Conservation (phyloP, 2,888 invertebrate species). For the Acleris emargana region DNA sequence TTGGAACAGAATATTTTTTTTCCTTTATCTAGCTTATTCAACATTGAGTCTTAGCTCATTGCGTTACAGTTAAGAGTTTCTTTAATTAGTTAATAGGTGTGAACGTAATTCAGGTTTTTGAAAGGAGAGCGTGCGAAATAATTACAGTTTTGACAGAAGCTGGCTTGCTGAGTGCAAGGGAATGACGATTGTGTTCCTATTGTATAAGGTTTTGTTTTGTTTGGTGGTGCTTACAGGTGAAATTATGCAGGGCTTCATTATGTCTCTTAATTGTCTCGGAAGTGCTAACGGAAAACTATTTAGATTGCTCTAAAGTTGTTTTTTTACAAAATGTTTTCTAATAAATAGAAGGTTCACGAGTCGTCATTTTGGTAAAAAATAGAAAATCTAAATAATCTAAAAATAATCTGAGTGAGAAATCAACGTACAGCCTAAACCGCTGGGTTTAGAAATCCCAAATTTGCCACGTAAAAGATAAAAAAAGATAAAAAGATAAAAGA, state of each 20-base stretch:
- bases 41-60: conserved; percentile 38
- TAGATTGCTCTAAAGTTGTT: neutral
- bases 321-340: too few relatives aligned
- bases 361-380: too few relatives aligned
- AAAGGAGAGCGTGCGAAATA: conserved; percentile 67
- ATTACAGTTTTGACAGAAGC: conserved; percentile 62
- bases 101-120: conserved; percentile 41
- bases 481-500: too few relatives aligned
- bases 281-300: conserved; percentile 22
- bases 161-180: conserved; percentile 40
- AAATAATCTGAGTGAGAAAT: too few relatives aligned
- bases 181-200: conserved; percentile 6
- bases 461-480: too few relatives aligned
- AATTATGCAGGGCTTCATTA: conserved; percentile 36
- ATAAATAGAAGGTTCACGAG: too few relatives aligned
- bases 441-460: too few relatives aligned
- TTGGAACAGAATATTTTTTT: conserved; percentile 28
- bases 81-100: conserved; percentile 28
- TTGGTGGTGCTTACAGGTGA: conserved; percentile 6
- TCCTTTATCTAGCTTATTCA: conserved; percentile 13
- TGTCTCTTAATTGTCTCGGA: conserved; percentile 34
- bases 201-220: conserved; percentile 16
- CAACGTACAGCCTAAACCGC: too few relatives aligned
- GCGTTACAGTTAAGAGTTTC: conserved; percentile 31
- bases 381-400: too few relatives aligned